phyloP scores from a whole-genome alignment of 30 jellyfish, hydroid and myxozoan species.

The Aurelia aurita complex sp. Pacific region DNA sequence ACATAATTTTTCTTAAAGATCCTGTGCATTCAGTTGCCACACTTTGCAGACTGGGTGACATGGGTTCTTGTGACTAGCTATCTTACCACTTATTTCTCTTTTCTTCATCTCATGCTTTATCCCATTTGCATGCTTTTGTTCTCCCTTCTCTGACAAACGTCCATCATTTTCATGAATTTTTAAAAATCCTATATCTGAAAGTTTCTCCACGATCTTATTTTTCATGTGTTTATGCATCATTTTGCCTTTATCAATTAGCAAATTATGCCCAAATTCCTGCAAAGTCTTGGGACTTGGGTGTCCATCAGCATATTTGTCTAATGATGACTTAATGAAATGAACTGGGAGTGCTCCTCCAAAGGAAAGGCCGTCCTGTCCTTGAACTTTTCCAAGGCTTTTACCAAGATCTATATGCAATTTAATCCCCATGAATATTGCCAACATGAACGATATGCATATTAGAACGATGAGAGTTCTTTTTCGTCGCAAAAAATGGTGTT shows the following conservation, averaged over 20 bases:
- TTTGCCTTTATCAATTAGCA: conserved; percentile 1
- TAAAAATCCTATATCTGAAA: background rate
- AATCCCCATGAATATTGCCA: conserved; percentile 22
- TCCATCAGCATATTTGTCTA: background rate
- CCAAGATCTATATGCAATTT: conserved; percentile 7
- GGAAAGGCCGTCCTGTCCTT: background rate
- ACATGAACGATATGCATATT: conserved; percentile 23
- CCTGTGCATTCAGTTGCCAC: too few relatives aligned
- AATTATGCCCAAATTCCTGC: conserved; percentile 2
- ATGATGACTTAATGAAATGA: background rate
- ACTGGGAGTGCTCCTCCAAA: background rate
- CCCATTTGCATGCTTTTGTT: background rate
- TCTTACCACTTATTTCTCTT: too few relatives aligned
- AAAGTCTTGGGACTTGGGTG: background rate
- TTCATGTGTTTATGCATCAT: background rate
- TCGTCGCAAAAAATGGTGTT: background rate
- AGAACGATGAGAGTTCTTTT: conserved; percentile 7
- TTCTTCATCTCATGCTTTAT: background rate
- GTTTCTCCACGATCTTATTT: conserved; percentile 20
- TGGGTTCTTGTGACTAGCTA: too few relatives aligned
- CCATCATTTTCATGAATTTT: background rate
- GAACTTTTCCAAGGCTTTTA: background rate
- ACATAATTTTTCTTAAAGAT: too few relatives aligned
- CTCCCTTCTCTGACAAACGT: background rate
- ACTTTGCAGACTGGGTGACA: too few relatives aligned